These are phyloP conservation scores for Antitype chi DNA, from an alignment of 2,888 invertebrate genomes.

Conservation along the genomic window DNA sequence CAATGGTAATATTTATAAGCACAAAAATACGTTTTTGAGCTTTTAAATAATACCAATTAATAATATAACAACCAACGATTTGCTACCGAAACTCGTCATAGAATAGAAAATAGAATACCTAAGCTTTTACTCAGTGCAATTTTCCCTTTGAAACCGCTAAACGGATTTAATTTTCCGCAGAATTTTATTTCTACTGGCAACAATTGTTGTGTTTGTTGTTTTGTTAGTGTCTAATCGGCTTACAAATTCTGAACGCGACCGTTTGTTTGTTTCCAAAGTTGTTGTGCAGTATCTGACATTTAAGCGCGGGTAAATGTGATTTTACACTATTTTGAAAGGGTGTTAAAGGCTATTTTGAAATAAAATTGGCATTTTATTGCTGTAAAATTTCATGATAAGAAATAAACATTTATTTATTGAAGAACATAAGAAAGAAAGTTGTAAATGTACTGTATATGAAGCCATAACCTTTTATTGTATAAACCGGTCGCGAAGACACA, in stretches of 20 bases:
- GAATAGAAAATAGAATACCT: neutral
- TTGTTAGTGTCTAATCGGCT: conserved; percentile 60
- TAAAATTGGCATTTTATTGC: conserved; percentile 5
- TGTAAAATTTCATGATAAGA: neutral
- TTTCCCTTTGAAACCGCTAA: conserved; percentile 47
- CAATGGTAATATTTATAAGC: neutral
- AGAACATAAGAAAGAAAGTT: conserved; percentile 17
- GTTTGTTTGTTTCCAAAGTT: conserved; percentile 50
- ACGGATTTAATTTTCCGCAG: conserved; percentile 33
- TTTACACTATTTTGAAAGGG: conserved; percentile 29
- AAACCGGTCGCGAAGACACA: conserved; percentile 47
- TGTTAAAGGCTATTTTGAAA: conserved; percentile 22
- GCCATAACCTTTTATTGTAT: conserved; percentile 48
- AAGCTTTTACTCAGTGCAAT: conserved; percentile 30
- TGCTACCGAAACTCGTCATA: conserved; percentile 15
- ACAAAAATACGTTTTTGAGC: neutral
- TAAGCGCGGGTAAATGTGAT: conserved; percentile 34
- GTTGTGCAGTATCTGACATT: conserved; percentile 42
- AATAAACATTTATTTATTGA: conserved; percentile 27
- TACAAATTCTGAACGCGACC: conserved; percentile 43
- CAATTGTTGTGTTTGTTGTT: conserved; percentile 47
- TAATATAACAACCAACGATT: conserved; percentile 10
- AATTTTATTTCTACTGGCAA: conserved; percentile 49
- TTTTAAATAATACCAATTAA: too few relatives aligned
- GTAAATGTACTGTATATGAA: conserved; percentile 27